phyloP scores from a whole-genome alignment of 2,888 invertebrate genomes.

The Stenichneumon culpator region DNA sequence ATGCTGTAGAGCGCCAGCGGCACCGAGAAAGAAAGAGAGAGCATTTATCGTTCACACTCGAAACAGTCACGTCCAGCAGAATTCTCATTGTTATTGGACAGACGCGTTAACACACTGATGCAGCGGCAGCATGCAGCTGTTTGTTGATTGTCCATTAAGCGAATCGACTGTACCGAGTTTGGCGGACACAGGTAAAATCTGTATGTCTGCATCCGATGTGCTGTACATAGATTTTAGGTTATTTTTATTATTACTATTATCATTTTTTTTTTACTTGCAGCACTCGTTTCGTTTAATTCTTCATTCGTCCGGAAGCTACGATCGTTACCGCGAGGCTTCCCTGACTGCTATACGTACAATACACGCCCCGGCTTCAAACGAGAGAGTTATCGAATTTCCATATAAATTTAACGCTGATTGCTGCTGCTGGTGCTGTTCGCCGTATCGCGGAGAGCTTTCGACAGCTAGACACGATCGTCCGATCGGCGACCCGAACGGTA shows the following conservation, averaged over 20 bases:
- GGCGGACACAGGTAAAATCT: slow-evolving; percentile 23
- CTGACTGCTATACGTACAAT: slow-evolving; percentile 4
- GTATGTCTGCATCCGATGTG: slow-evolving; percentile 11
- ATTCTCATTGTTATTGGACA: slow-evolving; percentile 61
- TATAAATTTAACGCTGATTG: slow-evolving; percentile 67
- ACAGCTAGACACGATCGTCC: slow-evolving; percentile 12
- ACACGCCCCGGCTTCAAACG: slow-evolving; percentile 45
- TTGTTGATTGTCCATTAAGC: slow-evolving; percentile 70
- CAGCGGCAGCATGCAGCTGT: slow-evolving; percentile 56
- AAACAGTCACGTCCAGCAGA: slow-evolving; percentile 61
- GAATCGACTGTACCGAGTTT: slow-evolving; percentile 65
- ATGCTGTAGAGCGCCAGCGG: not conserved
- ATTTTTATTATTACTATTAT: not conserved
- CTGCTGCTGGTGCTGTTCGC: slow-evolving; percentile 56
- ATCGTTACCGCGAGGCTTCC: slow-evolving; percentile 54
- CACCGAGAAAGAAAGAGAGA: not conserved
- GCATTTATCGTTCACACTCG: slow-evolving; percentile 67
- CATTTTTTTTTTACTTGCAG: slow-evolving; percentile 23
- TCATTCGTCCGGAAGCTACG: slow-evolving; percentile 39
- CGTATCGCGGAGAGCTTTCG: slow-evolving; percentile 31
- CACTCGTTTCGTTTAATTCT: slow-evolving; percentile 62
- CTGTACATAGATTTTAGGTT: slow-evolving; percentile 18
- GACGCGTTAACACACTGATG: slow-evolving; percentile 54
- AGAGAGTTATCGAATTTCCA: slow-evolving; percentile 64
- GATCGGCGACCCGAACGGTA: slow-evolving; percentile 31